These are phyloP conservation scores for Noctua comes DNA, from an alignment of 2,888 invertebrate genomes.

Conservation along the genomic window DNA sequence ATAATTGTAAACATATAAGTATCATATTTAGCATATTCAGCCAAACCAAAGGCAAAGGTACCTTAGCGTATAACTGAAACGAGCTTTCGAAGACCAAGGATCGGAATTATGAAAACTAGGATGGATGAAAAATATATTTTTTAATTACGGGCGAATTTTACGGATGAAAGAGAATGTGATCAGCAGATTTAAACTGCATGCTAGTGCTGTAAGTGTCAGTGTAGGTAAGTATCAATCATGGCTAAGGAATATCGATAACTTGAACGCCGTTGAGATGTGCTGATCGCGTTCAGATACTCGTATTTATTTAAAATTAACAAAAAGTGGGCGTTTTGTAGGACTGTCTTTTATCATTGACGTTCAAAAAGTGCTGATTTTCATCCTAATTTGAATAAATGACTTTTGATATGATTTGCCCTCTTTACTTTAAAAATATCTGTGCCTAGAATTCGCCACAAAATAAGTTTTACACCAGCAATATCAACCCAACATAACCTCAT, in stretches of 20 bases:
- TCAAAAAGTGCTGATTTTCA: background rate
- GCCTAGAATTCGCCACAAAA: background rate
- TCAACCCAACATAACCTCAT: too few species aligned
- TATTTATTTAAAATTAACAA: background rate
- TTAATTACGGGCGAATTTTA: background rate
- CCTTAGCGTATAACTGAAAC: background rate
- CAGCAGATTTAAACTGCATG: background rate
- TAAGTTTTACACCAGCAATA: background rate
- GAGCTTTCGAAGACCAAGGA: background rate
- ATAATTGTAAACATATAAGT: too few species aligned
- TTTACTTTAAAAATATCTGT: background rate
- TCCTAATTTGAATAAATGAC: background rate
- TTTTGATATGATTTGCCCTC: background rate
- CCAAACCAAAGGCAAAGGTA: too few species aligned
- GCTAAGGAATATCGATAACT: background rate
- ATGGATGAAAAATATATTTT: background rate
- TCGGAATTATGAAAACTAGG: background rate
- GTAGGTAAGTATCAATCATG: too few species aligned
- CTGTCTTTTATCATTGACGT: background rate
- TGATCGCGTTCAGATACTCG: background rate
- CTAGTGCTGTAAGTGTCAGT: background rate
- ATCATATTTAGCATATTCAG: too few species aligned
- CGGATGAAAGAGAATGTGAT: background rate
- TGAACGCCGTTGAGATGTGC: background rate
- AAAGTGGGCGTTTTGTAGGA: background rate